Percentiles rank a stretch among this genome's conserved stretches.
phyloP scores from a whole-genome alignment of 1,140 invertebrate genomes.

The Atopsyche davidsoni region DNA sequence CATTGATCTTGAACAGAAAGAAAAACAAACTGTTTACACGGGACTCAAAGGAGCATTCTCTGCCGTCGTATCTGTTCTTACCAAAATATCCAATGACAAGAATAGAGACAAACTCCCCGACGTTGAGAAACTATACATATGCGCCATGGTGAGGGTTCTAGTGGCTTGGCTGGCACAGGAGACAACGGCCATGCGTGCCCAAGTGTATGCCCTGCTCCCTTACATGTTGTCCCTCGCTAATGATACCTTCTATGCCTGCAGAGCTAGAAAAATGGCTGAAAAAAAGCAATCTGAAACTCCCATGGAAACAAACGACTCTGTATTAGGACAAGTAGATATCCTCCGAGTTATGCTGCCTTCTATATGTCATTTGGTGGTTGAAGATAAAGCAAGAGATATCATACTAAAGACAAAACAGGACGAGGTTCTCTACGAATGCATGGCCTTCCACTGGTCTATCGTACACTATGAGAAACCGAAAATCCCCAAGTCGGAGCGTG shows the following conservation, averaged over 20 bases:
- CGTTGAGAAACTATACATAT: conserved; percentile 69
- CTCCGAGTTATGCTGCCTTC: conserved; percentile 78
- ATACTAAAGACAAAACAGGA: conserved; percentile 73
- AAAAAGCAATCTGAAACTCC: conserved; percentile 52
- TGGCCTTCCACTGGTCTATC: conserved; percentile 80
- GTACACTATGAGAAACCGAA: conserved; percentile 79
- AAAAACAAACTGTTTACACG: conserved; percentile 83
- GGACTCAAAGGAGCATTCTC: conserved; percentile 86
- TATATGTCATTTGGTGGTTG: conserved; percentile 83
- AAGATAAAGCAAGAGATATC: conserved; percentile 78
- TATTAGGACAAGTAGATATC: conserved; percentile 65
- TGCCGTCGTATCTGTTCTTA: conserved; percentile 69
- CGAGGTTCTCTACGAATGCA: conserved; percentile 69
- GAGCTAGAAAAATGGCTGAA: conserved; percentile 56
- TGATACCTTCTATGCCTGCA: conserved; percentile 71
- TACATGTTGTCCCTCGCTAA: conserved; percentile 73
- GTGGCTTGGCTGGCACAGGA: conserved; percentile 88
- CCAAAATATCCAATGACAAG: conserved; percentile 67
- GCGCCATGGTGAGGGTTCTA: conserved; percentile 75
- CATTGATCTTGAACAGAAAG: conserved; percentile 78
- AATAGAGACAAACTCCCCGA: conserved; percentile 55
- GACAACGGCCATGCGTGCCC: conserved; percentile 78
- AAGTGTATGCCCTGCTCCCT: conserved; percentile 72
- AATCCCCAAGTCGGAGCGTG: conserved; percentile 67
- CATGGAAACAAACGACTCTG: conserved; percentile 44